Base-by-base conservation (phyloP, 2,113 vertebrate genomes). In the Pseudopipra pipra region DNA sequence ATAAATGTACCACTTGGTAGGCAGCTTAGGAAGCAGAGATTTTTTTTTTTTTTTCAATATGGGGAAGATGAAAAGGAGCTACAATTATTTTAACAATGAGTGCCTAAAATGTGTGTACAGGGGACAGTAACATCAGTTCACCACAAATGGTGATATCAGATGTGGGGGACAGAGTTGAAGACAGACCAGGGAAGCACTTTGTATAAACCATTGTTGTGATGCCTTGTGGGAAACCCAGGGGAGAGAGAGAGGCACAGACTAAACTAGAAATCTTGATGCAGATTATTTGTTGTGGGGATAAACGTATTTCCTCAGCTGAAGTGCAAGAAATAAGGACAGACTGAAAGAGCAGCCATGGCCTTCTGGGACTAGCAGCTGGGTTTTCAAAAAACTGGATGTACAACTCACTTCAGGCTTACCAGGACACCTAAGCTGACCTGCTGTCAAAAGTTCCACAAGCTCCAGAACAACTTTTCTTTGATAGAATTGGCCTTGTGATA, bases 41-140 rank as follows among this genome's bases (percentile, higher is more conserved):
- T 44, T 21, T 85, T 65, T 43, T 7, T 46, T 31, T 65, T 49
- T 24, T 85, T 65, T 43, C 6, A 18, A 14, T 3, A 27, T 23
- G 70, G 39, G 10, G 5, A 87, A 59, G 23, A 8, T 5, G 56
- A 41, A 68, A 79, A 79, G 37, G 22, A 95, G 12, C 62, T 72
- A 14, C 12, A 52, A 15, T 62, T 56, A 33, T 28, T 77, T 49
- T 49, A 52, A 63, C 46, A 84, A 41, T 31, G 68, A 39, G 33
- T 8, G 9, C 47, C 33, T 37, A 23, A 37, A 39, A 21, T 4
- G 5, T 47, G 70, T 24, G 33, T 21, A 43, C 1, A 0, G 4
- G 70, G 35, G 70, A 22, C 80, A 52, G 44, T 3, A 49, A 25
- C 59, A 70, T 15, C 56, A 58, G 21, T 14, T 75, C 61, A 41